phyloP scores from a whole-genome alignment of 2,113 vertebrate species.

The Galeopterus variegatus region DNA sequence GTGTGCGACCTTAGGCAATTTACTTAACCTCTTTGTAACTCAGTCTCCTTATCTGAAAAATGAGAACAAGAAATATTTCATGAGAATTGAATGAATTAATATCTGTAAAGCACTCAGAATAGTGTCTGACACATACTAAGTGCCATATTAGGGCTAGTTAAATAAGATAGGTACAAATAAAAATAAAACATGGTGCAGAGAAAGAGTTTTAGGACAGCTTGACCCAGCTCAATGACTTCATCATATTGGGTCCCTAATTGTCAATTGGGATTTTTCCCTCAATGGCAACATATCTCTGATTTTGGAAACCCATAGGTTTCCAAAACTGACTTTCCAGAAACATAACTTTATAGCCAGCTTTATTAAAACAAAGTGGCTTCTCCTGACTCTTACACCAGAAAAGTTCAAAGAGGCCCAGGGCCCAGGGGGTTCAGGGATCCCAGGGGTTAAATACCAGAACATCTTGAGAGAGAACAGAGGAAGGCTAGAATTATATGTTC shows the following conservation, averaged over 20 bases:
- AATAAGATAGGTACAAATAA: conserved; percentile 13
- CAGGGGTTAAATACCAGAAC: conserved; percentile 53
- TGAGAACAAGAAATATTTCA: conserved; percentile 8
- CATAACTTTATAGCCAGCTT: neutral
- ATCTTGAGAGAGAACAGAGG: conserved; percentile 1
- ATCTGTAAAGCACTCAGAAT: conserved; percentile 20
- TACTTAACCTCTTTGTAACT: conserved; percentile 33
- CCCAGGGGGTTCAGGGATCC: neutral
- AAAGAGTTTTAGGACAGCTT: conserved; percentile 13
- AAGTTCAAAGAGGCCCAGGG: conserved; percentile 4
- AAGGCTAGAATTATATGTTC: conserved; percentile 61
- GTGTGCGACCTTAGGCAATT: neutral
- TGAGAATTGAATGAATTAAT: conserved; percentile 27
- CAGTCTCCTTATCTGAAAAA: conserved; percentile 27
- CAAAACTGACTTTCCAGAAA: conserved; percentile 20
- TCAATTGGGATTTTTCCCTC: conserved; percentile 2
- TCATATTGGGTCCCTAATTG: neutral
- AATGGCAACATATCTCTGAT: neutral
- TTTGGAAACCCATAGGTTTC: neutral
- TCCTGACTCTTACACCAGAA: neutral
- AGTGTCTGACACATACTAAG: neutral
- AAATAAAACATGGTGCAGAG: neutral
- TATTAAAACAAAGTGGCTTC: conserved; percentile 45
- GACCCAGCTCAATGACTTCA: conserved; percentile 6
- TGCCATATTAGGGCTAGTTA: neutral